A percentile compares a stretch with the other conserved stretches of the same genome.
These are phyloP conservation scores for Tipula confusa DNA, from an alignment of 2,888 invertebrate genomes.

Conservation along the genomic window DNA sequence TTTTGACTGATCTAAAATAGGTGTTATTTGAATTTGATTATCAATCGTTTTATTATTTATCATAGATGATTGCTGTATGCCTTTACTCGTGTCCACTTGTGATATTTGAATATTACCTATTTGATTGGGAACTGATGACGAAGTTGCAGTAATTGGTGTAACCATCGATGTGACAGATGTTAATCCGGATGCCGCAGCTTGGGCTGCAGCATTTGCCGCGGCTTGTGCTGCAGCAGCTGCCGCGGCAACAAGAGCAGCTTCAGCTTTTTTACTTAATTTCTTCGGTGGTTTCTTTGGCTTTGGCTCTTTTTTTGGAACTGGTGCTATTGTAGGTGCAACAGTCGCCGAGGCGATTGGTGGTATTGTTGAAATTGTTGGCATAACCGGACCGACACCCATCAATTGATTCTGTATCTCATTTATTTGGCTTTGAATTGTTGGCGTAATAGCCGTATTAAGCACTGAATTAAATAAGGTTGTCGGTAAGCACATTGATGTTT, in stretches of 20 bases:
- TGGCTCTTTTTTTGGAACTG: conserved; percentile 31
- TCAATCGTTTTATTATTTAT: conserved; percentile 45
- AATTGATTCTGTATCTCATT: conserved; percentile 39
- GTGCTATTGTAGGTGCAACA: not conserved
- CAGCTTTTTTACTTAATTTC: conserved; percentile 31
- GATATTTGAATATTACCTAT: conserved; percentile 52
- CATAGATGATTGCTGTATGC: conserved; percentile 36
- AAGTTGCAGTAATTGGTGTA: not conserved
- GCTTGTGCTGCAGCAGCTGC: conserved; percentile 31
- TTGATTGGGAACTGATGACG: conserved; percentile 47
- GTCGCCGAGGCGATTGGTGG: conserved; percentile 32
- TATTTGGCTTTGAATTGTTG: conserved; percentile 39
- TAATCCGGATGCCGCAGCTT: not conserved
- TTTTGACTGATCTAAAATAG: conserved; percentile 42
- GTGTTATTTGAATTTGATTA: conserved; percentile 51
- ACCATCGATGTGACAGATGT: conserved; percentile 37
- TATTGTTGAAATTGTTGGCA: conserved; percentile 31
- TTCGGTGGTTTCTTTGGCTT: conserved; percentile 31
- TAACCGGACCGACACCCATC: conserved; percentile 36
- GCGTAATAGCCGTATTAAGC: conserved; percentile 35
- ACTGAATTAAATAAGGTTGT: conserved; percentile 36
- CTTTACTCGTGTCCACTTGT: conserved; percentile 45
- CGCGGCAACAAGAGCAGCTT: not conserved
- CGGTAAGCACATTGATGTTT: conserved; percentile 34
- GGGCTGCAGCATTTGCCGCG: conserved; percentile 26